These are phyloP conservation scores for Lithosia quadra DNA, from an alignment of 2,888 invertebrate genomes.

Conservation along the genomic window DNA sequence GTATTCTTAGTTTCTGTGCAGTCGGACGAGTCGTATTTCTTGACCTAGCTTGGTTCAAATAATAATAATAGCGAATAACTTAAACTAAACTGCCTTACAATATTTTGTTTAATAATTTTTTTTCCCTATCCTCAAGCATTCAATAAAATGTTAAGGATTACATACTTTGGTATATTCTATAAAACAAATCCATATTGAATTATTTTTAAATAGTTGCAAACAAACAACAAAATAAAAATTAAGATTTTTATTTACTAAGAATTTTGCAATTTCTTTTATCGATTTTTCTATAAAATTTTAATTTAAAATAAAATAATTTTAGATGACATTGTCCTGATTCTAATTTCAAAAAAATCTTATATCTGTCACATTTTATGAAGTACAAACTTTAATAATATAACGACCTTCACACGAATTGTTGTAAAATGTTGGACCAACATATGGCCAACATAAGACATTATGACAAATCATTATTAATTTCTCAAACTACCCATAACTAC, in stretches of 20 bases:
- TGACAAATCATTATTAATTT: too few relatives aligned
- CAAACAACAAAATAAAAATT: neutral
- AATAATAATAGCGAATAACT: neutral
- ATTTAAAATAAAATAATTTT: neutral
- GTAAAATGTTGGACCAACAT: too few relatives aligned
- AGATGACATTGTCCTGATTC: neutral
- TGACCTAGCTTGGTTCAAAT: neutral
- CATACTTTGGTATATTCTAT: conserved; percentile 12
- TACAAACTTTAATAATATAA: too few relatives aligned
- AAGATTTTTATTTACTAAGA: neutral
- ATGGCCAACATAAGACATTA: too few relatives aligned
- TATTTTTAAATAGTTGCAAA: neutral
- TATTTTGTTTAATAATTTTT: too few relatives aligned
- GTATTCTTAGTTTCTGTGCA: neutral
- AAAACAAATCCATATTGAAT: neutral
- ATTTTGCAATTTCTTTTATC: neutral
- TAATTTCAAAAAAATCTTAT: neutral
- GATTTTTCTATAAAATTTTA: neutral
- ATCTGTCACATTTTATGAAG: neutral
- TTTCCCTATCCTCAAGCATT: too few relatives aligned
- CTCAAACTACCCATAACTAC: too few relatives aligned
- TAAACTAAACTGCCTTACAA: too few relatives aligned
- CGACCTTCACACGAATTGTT: too few relatives aligned
- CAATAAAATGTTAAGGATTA: conserved; percentile 27
- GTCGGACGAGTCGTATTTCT: too few relatives aligned